phyloP scores from a whole-genome alignment of 2,888 invertebrate genomes.

The Papilio gigon region DNA sequence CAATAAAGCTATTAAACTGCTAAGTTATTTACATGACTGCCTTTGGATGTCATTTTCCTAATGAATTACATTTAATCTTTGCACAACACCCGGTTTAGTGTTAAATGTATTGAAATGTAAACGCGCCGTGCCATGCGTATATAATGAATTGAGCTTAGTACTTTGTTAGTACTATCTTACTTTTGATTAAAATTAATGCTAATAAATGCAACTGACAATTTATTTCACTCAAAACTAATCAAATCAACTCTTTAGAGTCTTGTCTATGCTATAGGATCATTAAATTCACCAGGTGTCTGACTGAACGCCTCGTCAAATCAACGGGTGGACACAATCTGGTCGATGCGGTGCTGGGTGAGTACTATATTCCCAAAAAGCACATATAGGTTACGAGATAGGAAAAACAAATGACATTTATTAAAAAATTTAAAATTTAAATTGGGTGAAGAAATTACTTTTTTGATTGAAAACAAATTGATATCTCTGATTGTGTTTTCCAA shows the following conservation, averaged over 20 bases:
- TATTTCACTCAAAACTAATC: not conserved
- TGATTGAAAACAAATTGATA: not conserved
- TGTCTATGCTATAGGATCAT: too few relatives aligned
- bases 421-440: too few relatives aligned
- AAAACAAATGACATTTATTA: too few relatives aligned
- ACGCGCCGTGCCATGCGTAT: constrained; percentile 11
- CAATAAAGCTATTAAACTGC: constrained; percentile 46
- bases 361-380: not conserved
- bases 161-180: not conserved
- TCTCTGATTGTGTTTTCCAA: not conserved
- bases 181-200: constrained; percentile 11
- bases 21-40: constrained; percentile 65
- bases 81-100: constrained; percentile 44
- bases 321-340: not conserved
- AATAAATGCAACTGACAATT: constrained; percentile 31
- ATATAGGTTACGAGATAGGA: too few relatives aligned
- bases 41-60: constrained; percentile 54
- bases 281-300: not conserved
- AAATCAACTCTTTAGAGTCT: not conserved
- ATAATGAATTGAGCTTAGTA: constrained; percentile 28
- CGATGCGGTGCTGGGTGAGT: not conserved
- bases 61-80: constrained; percentile 37
- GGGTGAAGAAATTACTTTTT: too few relatives aligned
- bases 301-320: not conserved
- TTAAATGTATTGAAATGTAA: constrained; percentile 23